A percentile compares a stretch with the other conserved stretches of the same genome.
phyloP scores from a whole-genome alignment of 1,140 invertebrate species.

The Palaemon carinicauda region DNA sequence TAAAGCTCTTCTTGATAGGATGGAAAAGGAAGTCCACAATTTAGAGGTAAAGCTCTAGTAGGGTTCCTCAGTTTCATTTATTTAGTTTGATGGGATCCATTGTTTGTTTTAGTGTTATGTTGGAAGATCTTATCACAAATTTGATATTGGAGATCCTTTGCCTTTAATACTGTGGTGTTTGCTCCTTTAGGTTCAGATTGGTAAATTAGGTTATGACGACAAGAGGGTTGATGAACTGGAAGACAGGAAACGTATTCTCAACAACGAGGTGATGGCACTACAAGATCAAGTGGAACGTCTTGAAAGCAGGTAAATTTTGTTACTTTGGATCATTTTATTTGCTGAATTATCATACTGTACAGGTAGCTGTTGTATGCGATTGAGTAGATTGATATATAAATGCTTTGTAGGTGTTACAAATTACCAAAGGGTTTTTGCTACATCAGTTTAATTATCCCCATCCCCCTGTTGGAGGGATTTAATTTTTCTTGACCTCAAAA shows the following conservation, averaged over 20 bases:
- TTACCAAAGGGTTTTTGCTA: too few relatives aligned
- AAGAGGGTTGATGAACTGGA: conserved; percentile 71
- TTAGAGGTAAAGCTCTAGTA: conserved; percentile 65
- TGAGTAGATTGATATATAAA: too few relatives aligned
- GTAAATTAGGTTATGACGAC: conserved; percentile 75
- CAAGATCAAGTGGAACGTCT: conserved; percentile 72
- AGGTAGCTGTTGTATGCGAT: too few relatives aligned
- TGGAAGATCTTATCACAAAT: too few relatives aligned
- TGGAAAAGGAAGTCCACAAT: conserved; percentile 61
- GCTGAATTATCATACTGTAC: neutral
- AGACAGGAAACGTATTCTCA: conserved; percentile 68
- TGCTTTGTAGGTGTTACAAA: too few relatives aligned
- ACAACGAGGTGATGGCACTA: conserved; percentile 68
- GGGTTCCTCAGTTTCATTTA: too few relatives aligned
- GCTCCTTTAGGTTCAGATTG: conserved; percentile 67
- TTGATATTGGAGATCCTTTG: too few relatives aligned
- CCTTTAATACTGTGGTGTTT: neutral
- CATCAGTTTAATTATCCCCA: too few relatives aligned
- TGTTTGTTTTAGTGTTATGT: neutral
- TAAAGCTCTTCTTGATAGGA: conserved; percentile 63
- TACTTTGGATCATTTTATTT: neutral
- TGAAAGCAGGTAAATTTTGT: conserved; percentile 67
- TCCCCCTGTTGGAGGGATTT: too few relatives aligned
- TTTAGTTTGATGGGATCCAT: too few relatives aligned
- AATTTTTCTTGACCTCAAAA: too few relatives aligned